Conservation (phyloP, 2,797 vertebrate genomes). For the Clarias fuscus region DNA sequence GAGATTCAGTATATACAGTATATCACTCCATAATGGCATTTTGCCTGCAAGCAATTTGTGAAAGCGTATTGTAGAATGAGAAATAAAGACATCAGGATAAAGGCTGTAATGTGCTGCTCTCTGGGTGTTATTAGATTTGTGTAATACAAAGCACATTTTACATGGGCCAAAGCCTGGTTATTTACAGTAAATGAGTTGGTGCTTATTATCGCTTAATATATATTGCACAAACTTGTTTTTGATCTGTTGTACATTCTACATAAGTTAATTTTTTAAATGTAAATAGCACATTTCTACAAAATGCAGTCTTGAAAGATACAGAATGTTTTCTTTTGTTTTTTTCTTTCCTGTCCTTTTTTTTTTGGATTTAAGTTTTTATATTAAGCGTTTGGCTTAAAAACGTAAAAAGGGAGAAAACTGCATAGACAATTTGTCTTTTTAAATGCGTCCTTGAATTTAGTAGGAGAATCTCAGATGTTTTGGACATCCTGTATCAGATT, state of each 20-base stretch:
- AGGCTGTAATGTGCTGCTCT: background rate
- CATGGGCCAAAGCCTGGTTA: background rate
- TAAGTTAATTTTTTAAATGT: background rate
- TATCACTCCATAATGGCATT: constrained; percentile 11
- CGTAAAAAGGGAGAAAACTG: background rate
- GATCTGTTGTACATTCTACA: background rate
- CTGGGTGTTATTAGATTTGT: constrained; percentile 7
- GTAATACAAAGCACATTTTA: background rate
- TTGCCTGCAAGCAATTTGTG: background rate
- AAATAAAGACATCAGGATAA: constrained; percentile 10
- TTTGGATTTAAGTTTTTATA: too few relatives aligned
- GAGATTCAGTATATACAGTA: background rate
- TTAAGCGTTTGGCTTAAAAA: background rate
- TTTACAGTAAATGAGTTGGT: constrained; percentile 20
- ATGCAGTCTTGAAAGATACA: background rate
- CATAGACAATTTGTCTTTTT: background rate
- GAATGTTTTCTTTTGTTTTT: too few relatives aligned
- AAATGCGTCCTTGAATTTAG: too few relatives aligned
- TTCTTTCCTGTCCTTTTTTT: too few relatives aligned
- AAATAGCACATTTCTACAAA: background rate
- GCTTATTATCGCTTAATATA: background rate
- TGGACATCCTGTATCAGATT: background rate
- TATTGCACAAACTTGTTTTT: background rate
- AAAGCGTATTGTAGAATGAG: background rate
- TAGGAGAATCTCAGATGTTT: background rate